Evolutionary conservation across 2,888 invertebrate species (phyloP).

Genomic region (Isoperla grammatica): DNA sequence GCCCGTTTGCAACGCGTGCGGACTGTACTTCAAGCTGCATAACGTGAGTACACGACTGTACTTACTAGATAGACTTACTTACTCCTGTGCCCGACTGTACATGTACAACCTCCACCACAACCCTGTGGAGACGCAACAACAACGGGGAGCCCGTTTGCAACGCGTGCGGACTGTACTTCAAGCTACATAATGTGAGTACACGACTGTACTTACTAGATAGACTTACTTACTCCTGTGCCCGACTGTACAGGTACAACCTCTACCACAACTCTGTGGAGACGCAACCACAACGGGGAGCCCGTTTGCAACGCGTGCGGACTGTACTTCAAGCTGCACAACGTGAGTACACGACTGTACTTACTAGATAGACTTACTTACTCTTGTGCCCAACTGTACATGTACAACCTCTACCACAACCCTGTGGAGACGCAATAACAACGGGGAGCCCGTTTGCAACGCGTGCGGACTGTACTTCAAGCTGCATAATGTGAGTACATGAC

Average conservation of each 20-base stretch:
- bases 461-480: slow-evolving; percentile 72
- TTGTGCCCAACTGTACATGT: slow-evolving; percentile 38
- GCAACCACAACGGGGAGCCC: slow-evolving; percentile 81
- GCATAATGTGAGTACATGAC: slow-evolving; percentile 58
- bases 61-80: too few species aligned
- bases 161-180: slow-evolving; percentile 69
- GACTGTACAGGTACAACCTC: slow-evolving; percentile 59
- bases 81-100: slow-evolving; percentile 54
- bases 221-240: too few species aligned
- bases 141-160: slow-evolving; percentile 84
- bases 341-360: slow-evolving; percentile 54
- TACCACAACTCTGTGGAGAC: slow-evolving; percentile 75
- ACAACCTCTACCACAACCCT: slow-evolving; percentile 49
- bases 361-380: too few species aligned
- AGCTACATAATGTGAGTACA: slow-evolving; percentile 66
- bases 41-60: slow-evolving; percentile 96
- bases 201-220: too few species aligned
- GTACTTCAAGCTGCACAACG: slow-evolving; percentile 61
- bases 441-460: slow-evolving; percentile 60
- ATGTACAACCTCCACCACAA: slow-evolving; percentile 59
- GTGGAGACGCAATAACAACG: slow-evolving; percentile 55
- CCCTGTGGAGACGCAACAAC: slow-evolving; percentile 80
- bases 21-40: slow-evolving; percentile 98
- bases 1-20: slow-evolving; percentile 98
- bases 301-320: slow-evolving; percentile 82